Percentiles rank a stretch among this genome's conserved stretches.
Conservation (phyloP, 2,797 vertebrate species). For the Paratrypauchen microcephalus region DNA sequence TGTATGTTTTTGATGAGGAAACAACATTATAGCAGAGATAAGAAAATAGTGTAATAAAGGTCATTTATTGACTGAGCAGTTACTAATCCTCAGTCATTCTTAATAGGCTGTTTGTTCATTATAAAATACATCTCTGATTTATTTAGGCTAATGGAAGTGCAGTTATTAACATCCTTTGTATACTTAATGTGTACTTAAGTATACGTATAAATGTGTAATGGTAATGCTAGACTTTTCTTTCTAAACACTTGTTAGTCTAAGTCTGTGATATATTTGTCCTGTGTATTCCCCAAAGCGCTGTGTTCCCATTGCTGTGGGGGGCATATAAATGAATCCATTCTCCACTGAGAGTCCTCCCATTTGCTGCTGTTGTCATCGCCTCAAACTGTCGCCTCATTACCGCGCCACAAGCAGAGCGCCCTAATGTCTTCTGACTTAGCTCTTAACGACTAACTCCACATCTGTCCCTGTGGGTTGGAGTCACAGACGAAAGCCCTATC, state of each 20-base stretch:
- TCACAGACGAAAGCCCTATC: conserved; percentile 26
- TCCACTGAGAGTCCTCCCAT: conserved; percentile 54
- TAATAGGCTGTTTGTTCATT: no score
- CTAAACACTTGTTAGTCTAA: conserved; percentile 6
- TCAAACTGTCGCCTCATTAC: conserved; percentile 73
- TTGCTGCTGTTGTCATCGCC: conserved; percentile 59
- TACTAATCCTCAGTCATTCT: no score
- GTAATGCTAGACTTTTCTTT: background rate
- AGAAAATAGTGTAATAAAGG: no score
- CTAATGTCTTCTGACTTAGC: conserved; percentile 74
- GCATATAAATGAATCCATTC: conserved; percentile 41
- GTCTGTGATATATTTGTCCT: conserved; percentile 29
- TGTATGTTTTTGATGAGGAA: no score
- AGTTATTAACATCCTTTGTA: no score
- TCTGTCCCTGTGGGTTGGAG: conserved; percentile 59
- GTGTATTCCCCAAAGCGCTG: conserved; percentile 29
- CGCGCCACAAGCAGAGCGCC: conserved; percentile 66
- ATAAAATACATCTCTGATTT: no score
- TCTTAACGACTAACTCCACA: conserved; percentile 71
- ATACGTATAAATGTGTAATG: background rate
- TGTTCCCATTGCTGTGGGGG: conserved; percentile 37
- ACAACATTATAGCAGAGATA: no score
- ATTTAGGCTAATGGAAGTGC: no score
- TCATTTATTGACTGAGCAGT: no score
- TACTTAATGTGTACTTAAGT: background rate